Conservation (phyloP, 1,140 invertebrate species). For the Cephus cinctus region DNA sequence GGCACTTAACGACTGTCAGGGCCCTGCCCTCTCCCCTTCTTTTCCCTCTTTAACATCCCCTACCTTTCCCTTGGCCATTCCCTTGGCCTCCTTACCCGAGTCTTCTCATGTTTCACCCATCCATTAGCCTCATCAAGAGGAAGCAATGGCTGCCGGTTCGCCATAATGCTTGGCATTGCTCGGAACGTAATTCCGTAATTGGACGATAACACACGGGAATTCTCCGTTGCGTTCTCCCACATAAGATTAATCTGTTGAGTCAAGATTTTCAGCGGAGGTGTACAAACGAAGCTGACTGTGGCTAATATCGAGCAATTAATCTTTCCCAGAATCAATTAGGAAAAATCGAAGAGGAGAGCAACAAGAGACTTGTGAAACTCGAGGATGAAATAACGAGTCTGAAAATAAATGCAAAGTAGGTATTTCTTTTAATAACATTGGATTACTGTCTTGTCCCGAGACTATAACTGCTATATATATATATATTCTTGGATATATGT, state of each 20-base stretch:
- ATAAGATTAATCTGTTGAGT: neutral
- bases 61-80: neutral
- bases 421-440: too few species aligned
- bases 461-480: too few species aligned
- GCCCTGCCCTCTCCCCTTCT: slow-evolving; percentile 42
- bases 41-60: slow-evolving; percentile 24
- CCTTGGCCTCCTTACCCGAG: slow-evolving; percentile 12
- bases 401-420: slow-evolving; percentile 46
- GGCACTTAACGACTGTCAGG: slow-evolving; percentile 52
- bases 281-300: neutral
- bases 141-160: slow-evolving; percentile 45
- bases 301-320: neutral
- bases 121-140: slow-evolving; percentile 54
- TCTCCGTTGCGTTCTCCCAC: slow-evolving; percentile 9
- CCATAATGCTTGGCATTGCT: slow-evolving; percentile 22
- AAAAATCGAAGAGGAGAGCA: slow-evolving; percentile 37
- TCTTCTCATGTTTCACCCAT: slow-evolving; percentile 51
- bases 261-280: neutral
- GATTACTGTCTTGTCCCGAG: too few species aligned
- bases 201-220: slow-evolving; percentile 36
- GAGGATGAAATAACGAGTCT: slow-evolving; percentile 43
- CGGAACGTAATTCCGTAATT: slow-evolving; percentile 46
- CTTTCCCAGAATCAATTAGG: slow-evolving; percentile 39
- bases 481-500: too few species aligned
- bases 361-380: slow-evolving; percentile 38